Base-by-base conservation (phyloP, 1,140 invertebrate species). In the Pogonognathellus flavescens region DNA sequence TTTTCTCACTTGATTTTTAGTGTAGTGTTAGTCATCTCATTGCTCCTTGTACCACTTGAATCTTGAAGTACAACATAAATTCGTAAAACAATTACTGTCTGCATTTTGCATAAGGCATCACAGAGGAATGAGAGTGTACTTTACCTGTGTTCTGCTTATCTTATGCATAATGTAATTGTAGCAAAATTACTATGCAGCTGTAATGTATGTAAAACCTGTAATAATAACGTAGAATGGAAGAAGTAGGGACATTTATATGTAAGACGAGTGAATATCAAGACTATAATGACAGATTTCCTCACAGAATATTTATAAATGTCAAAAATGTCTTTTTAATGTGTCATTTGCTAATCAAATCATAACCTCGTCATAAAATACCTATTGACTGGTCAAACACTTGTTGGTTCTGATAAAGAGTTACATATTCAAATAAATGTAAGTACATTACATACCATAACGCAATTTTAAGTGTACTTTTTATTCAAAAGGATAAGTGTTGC, bases 311-410 rank as follows among this genome's bases (percentile, higher is more conserved):
- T 62, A 62, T 31, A 66, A 66, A 41, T 76, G 70, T 76, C 70
- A 76, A 76, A 76, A 41, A 16, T 72, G 41, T 76, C 41, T 50
- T 76, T 76, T 76, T 50, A 76, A 50, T 50, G 70, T 76, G 41
- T 50, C 70, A 76, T 49, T 76, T n/a, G 11, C 16, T 50, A 41
- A 76, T 41, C 25, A 76, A 76, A 62, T 18, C 0, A 2, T 41
- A 76, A 76, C 16, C 11, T 57, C n/a, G 10, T 57, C 11, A n/a
- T 14, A 57, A 57, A 41, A 41, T 41, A 41, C 31, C 31, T 41
- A 41, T 41, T 41, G 31, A 41, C 31, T 41, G 31, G 31, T 41
- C 31, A 41, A 41, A 41, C 31, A 41, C 31, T 41, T 41, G 31
- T 41, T 41, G 1, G 31, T 41, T 41, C 31, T 1, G 6, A 41